Conservation (phyloP, 1,140 invertebrate genomes). For the Lamellibrachia luymesi region DNA sequence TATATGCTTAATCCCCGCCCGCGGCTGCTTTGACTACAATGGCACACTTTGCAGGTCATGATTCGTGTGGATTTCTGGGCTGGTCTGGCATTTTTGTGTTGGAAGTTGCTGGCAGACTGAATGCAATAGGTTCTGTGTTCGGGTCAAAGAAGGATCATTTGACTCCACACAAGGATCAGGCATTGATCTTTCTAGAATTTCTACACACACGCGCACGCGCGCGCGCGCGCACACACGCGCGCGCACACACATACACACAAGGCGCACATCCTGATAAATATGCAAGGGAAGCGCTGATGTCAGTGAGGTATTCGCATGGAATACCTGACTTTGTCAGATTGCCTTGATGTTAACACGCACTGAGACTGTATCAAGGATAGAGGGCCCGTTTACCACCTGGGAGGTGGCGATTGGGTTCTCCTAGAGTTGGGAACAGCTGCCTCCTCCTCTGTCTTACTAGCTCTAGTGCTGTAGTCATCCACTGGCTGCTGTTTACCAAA, state of each 20-base stretch:
- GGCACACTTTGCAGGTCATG: too few relatives aligned
- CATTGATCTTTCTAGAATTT: background rate
- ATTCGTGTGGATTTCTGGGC: too few relatives aligned
- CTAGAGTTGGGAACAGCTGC: background rate
- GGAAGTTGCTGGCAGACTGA: too few relatives aligned
- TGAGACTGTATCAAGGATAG: background rate
- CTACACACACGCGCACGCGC: background rate
- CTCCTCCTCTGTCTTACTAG: background rate
- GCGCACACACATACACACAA: too few relatives aligned
- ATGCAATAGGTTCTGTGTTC: too few relatives aligned
- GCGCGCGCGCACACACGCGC: background rate
- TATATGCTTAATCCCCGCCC: background rate
- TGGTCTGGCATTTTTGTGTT: too few relatives aligned
- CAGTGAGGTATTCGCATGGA: background rate
- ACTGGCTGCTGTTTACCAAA: background rate
- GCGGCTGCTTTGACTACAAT: too few relatives aligned
- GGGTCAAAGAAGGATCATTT: background rate
- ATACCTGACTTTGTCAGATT: background rate
- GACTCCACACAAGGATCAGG: background rate
- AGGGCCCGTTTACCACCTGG: background rate
- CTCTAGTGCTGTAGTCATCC: background rate
- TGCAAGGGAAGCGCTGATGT: background rate
- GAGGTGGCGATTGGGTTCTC: background rate
- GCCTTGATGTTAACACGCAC: background rate
- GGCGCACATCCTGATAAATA: background rate